Base-by-base conservation (phyloP, 23 tunicate species). In the Trididemnum clinides region DNA sequence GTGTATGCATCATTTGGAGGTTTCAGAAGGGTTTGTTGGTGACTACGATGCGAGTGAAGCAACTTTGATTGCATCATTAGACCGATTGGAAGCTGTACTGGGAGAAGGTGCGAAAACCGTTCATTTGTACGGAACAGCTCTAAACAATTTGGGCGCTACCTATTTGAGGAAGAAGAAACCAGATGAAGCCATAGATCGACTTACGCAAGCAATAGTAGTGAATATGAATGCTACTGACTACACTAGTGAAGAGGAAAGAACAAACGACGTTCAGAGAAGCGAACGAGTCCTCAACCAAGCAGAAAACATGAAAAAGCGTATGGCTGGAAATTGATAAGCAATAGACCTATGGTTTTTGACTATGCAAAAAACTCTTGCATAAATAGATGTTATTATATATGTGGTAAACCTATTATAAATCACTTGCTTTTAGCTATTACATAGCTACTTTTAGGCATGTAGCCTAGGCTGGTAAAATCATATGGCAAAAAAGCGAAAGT, bases 111-210 rank as follows among this genome's bases (percentile, higher is more conserved):
- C 73, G 35, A 12, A 39, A 12, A 81, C 59, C 59, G 31, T 20
- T 5, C 51, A 57, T n/a, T 26, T 81, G 33, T 62, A 33, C 51
- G 51, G 85, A 23, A 30, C 34, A 34, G 1, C 51, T 6, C 34
- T 81, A 35, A 81, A 81, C 85, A 81, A 81, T 31, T 28, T 64
- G 33, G 85, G 85, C 20, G 73, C 23, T 62, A 38, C 74, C 2
- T 62, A 59, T 33, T 35, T 63, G 71, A 15, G 71, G 71, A 15
- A 63, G 28, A 12, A 63, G 18, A 63, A 23, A 63, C 71, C 71
- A n/a, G 23, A 63, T 12, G 71, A 63, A n/a, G 71, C 71, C 18
- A 23, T 6, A 19, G 7, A 23, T 19, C 18, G 18, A 6, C 23
- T 63, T 6, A 6, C 23, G 22, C 71, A n/a, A 63, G 71, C 71